phyloP scores from a whole-genome alignment of 2,113 vertebrate species.

The Orcinus orca region DNA sequence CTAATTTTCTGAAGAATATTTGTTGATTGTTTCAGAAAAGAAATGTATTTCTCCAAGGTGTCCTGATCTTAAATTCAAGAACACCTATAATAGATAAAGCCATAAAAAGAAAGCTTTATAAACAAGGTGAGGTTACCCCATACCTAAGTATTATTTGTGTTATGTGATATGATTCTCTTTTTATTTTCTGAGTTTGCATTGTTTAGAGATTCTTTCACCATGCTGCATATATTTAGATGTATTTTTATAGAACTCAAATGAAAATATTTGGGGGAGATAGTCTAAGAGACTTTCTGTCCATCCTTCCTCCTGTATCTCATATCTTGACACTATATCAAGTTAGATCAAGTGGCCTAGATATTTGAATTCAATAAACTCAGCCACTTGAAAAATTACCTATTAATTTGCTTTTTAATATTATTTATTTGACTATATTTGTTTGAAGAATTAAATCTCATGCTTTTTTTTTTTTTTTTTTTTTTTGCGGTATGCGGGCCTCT shows the following conservation, averaged over 20 bases:
- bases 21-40: slow-evolving; percentile 13
- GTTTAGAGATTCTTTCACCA: not conserved
- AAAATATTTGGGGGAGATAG: not conserved
- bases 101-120: not conserved
- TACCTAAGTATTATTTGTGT: not conserved
- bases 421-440: not conserved
- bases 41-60: not conserved
- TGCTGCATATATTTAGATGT: not conserved
- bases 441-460: not conserved
- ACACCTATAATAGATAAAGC: not conserved
- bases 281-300: not conserved
- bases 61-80: not conserved
- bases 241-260: not conserved
- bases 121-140: not conserved
- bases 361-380: slow-evolving; percentile 5
- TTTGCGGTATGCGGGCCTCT: too few species aligned
- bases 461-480: not conserved
- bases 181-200: not conserved
- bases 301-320: not conserved
- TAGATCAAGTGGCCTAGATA: not conserved
- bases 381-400: not conserved
- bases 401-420: not conserved
- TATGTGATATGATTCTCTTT: not conserved
- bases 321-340: not conserved
- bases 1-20: slow-evolving; percentile 8